Conservation (phyloP, 1,140 invertebrate species). For the Brachionus koreanus region DNA sequence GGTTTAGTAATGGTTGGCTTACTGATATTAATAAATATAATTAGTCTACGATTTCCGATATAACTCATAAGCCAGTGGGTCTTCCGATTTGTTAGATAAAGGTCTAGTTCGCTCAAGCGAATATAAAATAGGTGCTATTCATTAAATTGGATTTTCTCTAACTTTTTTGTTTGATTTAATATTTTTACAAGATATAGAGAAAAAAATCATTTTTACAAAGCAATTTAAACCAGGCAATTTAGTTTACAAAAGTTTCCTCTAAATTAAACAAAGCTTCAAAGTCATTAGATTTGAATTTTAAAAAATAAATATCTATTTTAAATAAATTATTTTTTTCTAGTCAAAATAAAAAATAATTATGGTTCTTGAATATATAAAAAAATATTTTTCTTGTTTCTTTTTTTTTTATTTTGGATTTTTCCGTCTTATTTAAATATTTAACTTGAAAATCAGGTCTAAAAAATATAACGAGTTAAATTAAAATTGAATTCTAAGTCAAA, state of each 20-base stretch:
- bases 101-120: background rate
- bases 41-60: background rate
- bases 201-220: background rate
- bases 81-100: background rate
- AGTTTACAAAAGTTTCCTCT: background rate
- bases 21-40: background rate
- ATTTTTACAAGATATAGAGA: background rate
- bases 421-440: too few relatives aligned
- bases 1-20: background rate
- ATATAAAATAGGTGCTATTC: constrained; percentile 8
- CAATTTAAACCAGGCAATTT: too few relatives aligned
- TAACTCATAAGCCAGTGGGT: background rate
- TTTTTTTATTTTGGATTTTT: too few relatives aligned
- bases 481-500: too few relatives aligned
- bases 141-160: background rate
- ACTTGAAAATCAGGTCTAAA: too few relatives aligned
- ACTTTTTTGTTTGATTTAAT: background rate
- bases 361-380: background rate
- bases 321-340: background rate
- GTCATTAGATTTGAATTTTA: background rate
- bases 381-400: too few relatives aligned
- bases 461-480: too few relatives aligned
- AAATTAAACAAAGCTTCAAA: background rate
- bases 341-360: background rate
- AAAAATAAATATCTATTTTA: background rate